Evolutionary conservation across 2,113 vertebrate species (phyloP).

Genomic region (Pelvicachromis taeniatus): DNA sequence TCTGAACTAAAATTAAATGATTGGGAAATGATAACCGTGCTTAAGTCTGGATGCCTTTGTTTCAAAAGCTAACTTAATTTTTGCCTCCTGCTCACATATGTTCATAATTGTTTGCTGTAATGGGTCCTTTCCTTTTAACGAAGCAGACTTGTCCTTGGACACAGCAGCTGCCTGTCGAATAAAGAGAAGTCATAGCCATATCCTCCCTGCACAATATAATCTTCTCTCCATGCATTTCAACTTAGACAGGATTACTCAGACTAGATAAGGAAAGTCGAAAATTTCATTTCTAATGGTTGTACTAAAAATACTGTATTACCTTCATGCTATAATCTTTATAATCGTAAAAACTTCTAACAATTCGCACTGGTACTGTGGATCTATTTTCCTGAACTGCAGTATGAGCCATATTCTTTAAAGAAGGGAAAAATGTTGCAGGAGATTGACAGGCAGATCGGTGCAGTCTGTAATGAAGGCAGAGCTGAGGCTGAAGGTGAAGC

Average conservation of each 20-base stretch:
- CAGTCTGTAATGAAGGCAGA: background rate
- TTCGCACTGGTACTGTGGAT: background rate
- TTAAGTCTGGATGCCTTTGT: background rate
- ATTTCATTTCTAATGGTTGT: background rate
- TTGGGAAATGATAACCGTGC: background rate
- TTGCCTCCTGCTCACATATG: constrained; percentile 8
- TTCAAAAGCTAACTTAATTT: background rate
- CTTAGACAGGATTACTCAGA: background rate
- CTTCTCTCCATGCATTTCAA: background rate
- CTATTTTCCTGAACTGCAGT: background rate
- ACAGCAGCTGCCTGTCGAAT: background rate
- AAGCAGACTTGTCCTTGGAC: background rate
- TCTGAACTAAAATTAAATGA: background rate
- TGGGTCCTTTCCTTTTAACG: constrained; percentile 5
- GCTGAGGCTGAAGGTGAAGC: background rate
- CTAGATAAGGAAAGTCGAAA: constrained; percentile 9
- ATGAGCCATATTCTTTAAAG: background rate
- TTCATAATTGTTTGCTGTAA: constrained; percentile 18
- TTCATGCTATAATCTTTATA: background rate
- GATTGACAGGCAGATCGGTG: background rate
- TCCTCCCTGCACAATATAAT: background rate
- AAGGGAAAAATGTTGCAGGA: background rate
- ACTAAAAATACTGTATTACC: background rate
- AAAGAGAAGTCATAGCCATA: background rate
- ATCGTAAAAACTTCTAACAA: background rate